A percentile compares a stretch with the other conserved stretches of the same genome.
Conservation (phyloP, 2,888 invertebrate species). For the Nephrotoma appendiculata region DNA sequence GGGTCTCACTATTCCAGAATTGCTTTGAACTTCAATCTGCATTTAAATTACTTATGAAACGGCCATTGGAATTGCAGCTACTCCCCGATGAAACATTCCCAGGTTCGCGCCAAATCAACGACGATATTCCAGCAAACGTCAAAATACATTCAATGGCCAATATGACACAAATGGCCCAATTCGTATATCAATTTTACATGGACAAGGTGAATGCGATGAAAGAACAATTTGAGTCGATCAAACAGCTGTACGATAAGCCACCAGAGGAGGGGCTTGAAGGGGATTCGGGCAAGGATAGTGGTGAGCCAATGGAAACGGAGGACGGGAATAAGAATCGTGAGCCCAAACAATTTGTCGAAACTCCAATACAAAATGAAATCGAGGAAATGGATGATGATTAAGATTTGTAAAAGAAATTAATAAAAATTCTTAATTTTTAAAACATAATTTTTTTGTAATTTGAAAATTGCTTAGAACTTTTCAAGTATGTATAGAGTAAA, state of each 20-base stretch:
- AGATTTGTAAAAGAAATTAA: background rate
- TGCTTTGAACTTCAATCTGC: slow-evolving; percentile 95
- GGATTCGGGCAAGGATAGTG: background rate
- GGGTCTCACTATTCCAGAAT: slow-evolving; percentile 84
- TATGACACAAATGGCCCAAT: slow-evolving; percentile 92
- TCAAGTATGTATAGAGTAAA: no score
- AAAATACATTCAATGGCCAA: slow-evolving; percentile 47
- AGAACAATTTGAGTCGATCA: slow-evolving; percentile 18
- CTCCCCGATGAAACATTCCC: slow-evolving; percentile 71
- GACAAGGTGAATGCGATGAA: slow-evolving; percentile 53
- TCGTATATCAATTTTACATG: slow-evolving; percentile 86
- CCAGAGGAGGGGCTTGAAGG: slow-evolving; percentile 5
- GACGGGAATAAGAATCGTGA: slow-evolving; percentile 6
- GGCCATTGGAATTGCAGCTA: slow-evolving; percentile 67
- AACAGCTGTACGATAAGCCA: slow-evolving; percentile 11
- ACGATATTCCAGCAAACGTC: slow-evolving; percentile 32
- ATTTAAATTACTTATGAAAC: slow-evolving; percentile 73
- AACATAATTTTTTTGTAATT: no score
- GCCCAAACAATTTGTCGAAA: slow-evolving; percentile 23
- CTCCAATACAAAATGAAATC: slow-evolving; percentile 39
- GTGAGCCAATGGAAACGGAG: background rate
- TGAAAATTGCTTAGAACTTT: no score
- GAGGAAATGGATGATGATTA: slow-evolving; percentile 7
- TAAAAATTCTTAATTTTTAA: no score
- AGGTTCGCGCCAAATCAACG: slow-evolving; percentile 41